Conservation (phyloP, 2,888 invertebrate species). For the Scotopteryx bipunctaria region DNA sequence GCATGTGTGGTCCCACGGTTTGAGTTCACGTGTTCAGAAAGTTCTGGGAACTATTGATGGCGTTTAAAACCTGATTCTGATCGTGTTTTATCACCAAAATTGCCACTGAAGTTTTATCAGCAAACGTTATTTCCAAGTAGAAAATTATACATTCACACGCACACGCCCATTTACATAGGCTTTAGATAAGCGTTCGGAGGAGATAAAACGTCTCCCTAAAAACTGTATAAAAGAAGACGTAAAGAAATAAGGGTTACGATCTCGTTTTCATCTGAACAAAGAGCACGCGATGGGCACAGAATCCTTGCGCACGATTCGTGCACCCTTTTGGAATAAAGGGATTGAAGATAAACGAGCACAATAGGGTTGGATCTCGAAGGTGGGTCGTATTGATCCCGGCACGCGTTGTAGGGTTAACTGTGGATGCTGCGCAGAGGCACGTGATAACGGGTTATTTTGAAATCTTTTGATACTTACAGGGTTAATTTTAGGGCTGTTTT, state of each 20-base stretch:
- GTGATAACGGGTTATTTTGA: constrained; percentile 49
- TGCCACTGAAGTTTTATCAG: constrained; percentile 25
- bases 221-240: constrained; percentile 45
- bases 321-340: constrained; percentile 75
- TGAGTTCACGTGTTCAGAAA: constrained; percentile 57
- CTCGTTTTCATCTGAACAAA: constrained; percentile 67
- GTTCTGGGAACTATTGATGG: constrained; percentile 56
- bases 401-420: constrained; percentile 75
- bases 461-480: constrained; percentile 37
- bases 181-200: constrained; percentile 34
- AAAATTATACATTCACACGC: constrained; percentile 31
- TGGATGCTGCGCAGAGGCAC: constrained; percentile 71
- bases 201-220: constrained; percentile 40
- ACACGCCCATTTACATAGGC: constrained; percentile 35
- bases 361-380: constrained; percentile 60
- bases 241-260: constrained; percentile 61
- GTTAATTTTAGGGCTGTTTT: constrained; percentile 34
- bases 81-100: constrained; percentile 25
- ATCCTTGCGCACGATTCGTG: constrained; percentile 76
- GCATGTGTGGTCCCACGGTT: constrained; percentile 79
- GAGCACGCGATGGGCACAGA: constrained; percentile 69
- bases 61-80: constrained; percentile 57
- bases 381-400: constrained; percentile 72
- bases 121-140: constrained; percentile 24
- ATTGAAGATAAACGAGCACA: constrained; percentile 69